These are phyloP conservation scores for Drosophila chauvacae DNA, from an alignment of 1,140 invertebrate genomes.

Conservation along the genomic window DNA sequence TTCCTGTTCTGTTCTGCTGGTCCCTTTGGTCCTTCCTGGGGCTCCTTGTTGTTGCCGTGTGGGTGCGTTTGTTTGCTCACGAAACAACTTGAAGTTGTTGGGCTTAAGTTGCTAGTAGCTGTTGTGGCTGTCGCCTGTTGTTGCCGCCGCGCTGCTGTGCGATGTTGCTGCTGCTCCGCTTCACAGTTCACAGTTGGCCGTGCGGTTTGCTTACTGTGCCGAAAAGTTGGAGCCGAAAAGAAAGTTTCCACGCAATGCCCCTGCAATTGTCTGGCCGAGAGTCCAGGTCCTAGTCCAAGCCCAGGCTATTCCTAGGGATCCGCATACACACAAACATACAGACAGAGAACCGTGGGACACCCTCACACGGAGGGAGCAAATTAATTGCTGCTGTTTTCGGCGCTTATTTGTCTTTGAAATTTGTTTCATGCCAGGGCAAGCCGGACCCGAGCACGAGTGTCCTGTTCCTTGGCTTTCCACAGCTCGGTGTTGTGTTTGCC, in stretches of 20 bases:
- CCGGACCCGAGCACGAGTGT: constrained; percentile 48
- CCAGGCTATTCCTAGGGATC: constrained; percentile 23
- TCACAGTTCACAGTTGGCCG: constrained; percentile 63
- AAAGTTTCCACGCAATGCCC: constrained; percentile 51
- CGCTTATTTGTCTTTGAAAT: constrained; percentile 83
- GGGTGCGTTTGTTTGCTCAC: constrained; percentile 75
- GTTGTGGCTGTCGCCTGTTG: constrained; percentile 66
- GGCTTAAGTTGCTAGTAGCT: constrained; percentile 77
- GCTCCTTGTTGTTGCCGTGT: constrained; percentile 50
- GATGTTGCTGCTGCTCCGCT: constrained; percentile 30
- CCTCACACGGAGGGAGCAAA: constrained; percentile 68
- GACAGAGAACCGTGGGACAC: constrained; percentile 12
- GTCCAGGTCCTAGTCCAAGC: constrained; percentile 32
- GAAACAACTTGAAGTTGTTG: constrained; percentile 77
- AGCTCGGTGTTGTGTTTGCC: constrained; percentile 57
- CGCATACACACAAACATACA: constrained; percentile 3
- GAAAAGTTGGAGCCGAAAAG: constrained; percentile 66
- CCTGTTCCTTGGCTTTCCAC: constrained; percentile 41
- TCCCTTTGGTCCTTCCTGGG: constrained; percentile 10
- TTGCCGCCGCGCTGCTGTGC: constrained; percentile 6
- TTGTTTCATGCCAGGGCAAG: constrained; percentile 65
- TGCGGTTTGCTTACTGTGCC: constrained; percentile 71
- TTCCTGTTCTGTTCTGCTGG: constrained; percentile 25
- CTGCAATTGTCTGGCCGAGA: constrained; percentile 66
- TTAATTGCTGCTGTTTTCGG: constrained; percentile 83